Evolutionary conservation across 1,140 invertebrate genomes (phyloP).

Genomic region (Atta cephalotes): DNA sequence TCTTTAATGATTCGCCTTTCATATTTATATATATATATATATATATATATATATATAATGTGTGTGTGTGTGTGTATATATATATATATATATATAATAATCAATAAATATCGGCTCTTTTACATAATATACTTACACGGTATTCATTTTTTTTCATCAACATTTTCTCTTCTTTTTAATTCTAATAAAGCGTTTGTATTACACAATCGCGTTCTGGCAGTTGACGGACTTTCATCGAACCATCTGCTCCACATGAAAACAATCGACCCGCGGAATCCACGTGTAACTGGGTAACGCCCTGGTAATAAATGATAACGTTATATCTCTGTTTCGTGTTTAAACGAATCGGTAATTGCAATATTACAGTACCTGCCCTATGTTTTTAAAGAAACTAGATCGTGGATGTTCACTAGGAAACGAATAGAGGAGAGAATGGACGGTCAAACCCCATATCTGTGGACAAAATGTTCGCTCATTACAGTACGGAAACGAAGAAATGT

Average conservation of each 20-base stretch:
- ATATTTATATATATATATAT: too few relatives aligned
- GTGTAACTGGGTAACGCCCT: constrained; percentile 97
- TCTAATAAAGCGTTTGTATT: constrained; percentile 84
- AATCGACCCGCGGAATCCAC: constrained; percentile 94
- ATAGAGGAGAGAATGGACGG: constrained; percentile 94
- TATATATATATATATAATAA: constrained; percentile 2
- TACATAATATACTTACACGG: constrained; percentile 41
- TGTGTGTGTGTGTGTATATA: too few relatives aligned
- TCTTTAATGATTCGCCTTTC: too few relatives aligned
- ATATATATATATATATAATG: constrained; percentile 9
- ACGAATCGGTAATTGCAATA: neutral
- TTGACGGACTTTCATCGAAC: constrained; percentile 98
- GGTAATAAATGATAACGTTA: constrained; percentile 52
- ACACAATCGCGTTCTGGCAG: constrained; percentile 91
- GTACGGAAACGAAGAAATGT: constrained; percentile 54
- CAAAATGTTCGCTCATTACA: constrained; percentile 38
- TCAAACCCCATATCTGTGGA: constrained; percentile 95
- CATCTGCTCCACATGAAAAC: constrained; percentile 99
- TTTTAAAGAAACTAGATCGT: constrained; percentile 97
- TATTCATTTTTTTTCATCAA: constrained; percentile 52
- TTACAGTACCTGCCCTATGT: constrained; percentile 92
- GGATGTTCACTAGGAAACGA: constrained; percentile 97
- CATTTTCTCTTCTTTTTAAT: constrained; percentile 63
- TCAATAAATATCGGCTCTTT: constrained; percentile 60
- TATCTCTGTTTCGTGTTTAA: neutral